Percentiles rank a stretch among this genome's conserved stretches.
Conservation (phyloP, 2,113 vertebrate genomes). For the Nothobranchius furzeri region DNA sequence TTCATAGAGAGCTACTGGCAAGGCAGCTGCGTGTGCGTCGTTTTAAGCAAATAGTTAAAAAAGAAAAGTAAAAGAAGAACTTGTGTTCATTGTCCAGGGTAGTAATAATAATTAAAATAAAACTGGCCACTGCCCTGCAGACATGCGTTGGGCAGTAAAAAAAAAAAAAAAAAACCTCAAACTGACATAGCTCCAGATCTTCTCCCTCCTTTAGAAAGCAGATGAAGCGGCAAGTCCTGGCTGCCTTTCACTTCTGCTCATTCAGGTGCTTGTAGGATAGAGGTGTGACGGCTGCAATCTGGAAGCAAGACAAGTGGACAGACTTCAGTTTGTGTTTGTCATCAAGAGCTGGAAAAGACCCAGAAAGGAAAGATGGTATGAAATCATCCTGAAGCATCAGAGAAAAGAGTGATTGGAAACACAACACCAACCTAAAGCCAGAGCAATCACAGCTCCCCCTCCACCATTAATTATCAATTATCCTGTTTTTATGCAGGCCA, state of each 20-base stretch:
- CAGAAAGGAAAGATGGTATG: neutral
- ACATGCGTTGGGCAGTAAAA: constrained; percentile 46
- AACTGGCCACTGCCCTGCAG: constrained; percentile 58
- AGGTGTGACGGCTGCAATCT: constrained; percentile 71
- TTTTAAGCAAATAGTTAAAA: constrained; percentile 41
- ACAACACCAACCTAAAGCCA: neutral
- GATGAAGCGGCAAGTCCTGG: constrained; percentile 16
- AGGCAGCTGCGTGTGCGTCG: constrained; percentile 64
- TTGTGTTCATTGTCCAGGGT: constrained; percentile 46
- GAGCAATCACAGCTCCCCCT: neutral
- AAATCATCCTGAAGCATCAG: constrained; percentile 29
- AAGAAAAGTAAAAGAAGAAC: constrained; percentile 37
- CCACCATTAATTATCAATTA: constrained; percentile 34
- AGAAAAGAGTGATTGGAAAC: constrained; percentile 21
- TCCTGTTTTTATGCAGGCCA: constrained; percentile 11
- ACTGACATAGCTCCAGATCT: neutral
- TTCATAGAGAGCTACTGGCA: constrained; percentile 51
- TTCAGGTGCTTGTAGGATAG: constrained; percentile 79
- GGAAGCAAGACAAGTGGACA: constrained; percentile 24
- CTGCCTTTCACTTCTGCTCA: constrained; percentile 55
- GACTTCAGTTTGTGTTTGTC: constrained; percentile 3
- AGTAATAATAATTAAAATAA: constrained; percentile 32
- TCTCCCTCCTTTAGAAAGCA: constrained; percentile 6
- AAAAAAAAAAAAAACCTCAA: neutral
- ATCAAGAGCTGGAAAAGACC: neutral